Percentiles rank a stretch among this genome's conserved stretches.
Conservation (phyloP, 2,113 vertebrate species). For the Hippopotamus amphibius region DNA sequence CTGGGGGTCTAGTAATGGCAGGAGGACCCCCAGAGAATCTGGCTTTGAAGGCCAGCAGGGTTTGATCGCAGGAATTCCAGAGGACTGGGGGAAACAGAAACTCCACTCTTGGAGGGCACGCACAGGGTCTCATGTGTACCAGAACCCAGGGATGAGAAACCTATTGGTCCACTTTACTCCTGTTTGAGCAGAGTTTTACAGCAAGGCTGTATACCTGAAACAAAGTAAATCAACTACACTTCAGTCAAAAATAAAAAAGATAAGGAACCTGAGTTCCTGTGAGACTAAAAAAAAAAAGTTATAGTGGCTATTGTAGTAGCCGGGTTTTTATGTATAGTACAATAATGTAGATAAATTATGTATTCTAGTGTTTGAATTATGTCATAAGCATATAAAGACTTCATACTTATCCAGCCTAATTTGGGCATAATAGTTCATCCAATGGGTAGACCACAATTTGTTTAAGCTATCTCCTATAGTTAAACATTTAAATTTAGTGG, state of each 20-base stretch:
- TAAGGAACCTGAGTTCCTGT: neutral
- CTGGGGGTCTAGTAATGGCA: no score
- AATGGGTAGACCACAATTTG: neutral
- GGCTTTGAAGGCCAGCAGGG: neutral
- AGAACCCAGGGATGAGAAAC: neutral
- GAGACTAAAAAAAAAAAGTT: neutral
- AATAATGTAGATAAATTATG: neutral
- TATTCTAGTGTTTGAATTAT: neutral
- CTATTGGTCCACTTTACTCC: neutral
- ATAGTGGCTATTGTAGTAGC: neutral
- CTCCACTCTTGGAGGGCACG: neutral
- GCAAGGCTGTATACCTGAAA: neutral
- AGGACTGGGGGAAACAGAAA: neutral
- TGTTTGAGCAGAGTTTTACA: neutral
- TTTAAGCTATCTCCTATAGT: neutral
- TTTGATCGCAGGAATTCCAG: neutral
- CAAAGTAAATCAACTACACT: neutral
- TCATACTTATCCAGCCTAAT: neutral
- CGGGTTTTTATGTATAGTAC: neutral
- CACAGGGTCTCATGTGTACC: neutral
- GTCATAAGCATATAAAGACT: neutral
- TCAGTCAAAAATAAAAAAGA: neutral
- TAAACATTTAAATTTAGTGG: neutral
- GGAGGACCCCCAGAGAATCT: neutral
- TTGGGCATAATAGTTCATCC: neutral